These are phyloP conservation scores for Lemur catta DNA, from an alignment of 2,797 vertebrate species.

Conservation along the genomic window DNA sequence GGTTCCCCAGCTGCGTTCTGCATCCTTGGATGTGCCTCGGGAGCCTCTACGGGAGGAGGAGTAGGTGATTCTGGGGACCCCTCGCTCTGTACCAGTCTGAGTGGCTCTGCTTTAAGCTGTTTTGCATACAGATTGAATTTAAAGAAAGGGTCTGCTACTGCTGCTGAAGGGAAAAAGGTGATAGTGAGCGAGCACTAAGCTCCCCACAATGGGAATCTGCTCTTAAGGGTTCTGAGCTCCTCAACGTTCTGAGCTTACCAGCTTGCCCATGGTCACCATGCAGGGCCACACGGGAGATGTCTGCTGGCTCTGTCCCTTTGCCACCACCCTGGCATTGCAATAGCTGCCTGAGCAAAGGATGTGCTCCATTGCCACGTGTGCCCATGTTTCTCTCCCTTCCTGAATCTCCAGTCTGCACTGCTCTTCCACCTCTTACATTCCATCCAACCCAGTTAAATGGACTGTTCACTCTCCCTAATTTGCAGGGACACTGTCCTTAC, in stretches of 20 bases:
- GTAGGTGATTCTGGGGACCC: too few species aligned
- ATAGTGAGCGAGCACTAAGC: not conserved
- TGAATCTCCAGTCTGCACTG: not conserved
- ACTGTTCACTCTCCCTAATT: not conserved
- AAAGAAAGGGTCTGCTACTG: not conserved
- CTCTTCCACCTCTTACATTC: not conserved
- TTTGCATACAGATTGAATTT: not conserved
- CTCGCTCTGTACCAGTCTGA: not conserved
- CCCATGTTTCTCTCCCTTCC: not conserved
- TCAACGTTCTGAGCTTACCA: not conserved
- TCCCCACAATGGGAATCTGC: not conserved
- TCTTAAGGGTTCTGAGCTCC: not conserved
- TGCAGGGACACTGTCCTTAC: not conserved
- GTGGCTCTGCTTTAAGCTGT: not conserved
- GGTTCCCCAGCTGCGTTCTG: not conserved
- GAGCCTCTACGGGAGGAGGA: too few species aligned
- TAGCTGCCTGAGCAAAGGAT: not conserved
- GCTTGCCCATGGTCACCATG: not conserved
- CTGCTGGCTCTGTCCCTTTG: not conserved
- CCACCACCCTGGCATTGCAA: not conserved
- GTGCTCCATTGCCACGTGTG: not conserved
- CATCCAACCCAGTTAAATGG: not conserved
- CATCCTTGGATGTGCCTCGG: not conserved
- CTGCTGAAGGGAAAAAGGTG: not conserved
- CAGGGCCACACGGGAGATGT: not conserved